phyloP scores from a whole-genome alignment of 2,797 vertebrate species.

The Cryptoblepharus egeriae region DNA sequence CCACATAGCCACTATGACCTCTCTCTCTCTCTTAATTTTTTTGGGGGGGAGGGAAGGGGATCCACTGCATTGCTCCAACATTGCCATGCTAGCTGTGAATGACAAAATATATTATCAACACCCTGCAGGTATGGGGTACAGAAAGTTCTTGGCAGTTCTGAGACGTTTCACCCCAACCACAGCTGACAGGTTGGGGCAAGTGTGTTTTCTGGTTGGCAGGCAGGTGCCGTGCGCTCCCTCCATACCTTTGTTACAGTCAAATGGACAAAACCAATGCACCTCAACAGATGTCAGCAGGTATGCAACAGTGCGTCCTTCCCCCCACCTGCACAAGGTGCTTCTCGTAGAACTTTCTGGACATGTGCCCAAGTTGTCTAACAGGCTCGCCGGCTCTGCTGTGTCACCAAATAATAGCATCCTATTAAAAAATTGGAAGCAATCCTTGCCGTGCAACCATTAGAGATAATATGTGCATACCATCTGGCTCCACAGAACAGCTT shows the following conservation, averaged over 20 bases:
- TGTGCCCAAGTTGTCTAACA: neutral
- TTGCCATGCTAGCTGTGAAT: neutral
- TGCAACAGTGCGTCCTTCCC: too few relatives aligned
- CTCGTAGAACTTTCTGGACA: neutral
- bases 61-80: neutral
- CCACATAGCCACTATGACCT: neutral
- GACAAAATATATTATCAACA: neutral
- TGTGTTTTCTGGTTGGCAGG: neutral
- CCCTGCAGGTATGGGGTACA: neutral
- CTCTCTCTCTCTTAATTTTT: too few relatives aligned
- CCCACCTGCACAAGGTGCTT: too few relatives aligned
- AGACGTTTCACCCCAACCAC: neutral
- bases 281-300: neutral
- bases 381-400: neutral
- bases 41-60: neutral
- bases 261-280: neutral
- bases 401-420: conserved; percentile 34
- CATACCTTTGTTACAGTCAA: neutral
- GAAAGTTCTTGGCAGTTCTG: neutral
- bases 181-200: neutral
- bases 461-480: neutral
- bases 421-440: neutral
- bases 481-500: conserved; percentile 20
- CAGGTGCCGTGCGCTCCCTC: neutral
- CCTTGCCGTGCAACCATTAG: neutral